Evolutionary conservation across 2,113 vertebrate genomes (phyloP), one percentile per base, ranked within the genome.

Genomic region (Thunnus maccoyii): DNA sequence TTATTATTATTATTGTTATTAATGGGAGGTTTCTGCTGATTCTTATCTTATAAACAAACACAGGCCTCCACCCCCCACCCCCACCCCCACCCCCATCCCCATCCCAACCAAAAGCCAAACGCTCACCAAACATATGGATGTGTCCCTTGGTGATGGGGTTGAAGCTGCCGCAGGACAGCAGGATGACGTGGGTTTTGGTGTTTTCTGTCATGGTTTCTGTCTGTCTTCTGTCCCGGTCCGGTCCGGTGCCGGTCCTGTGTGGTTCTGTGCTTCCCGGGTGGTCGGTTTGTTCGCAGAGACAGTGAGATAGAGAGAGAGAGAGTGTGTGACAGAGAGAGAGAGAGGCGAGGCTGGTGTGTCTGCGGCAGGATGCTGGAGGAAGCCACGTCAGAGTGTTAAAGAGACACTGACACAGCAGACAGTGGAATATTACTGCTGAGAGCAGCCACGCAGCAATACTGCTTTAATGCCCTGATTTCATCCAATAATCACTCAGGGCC

Each of bases 111-210:
- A 9, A 18, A 18, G 15, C 11, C 50, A 65, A 62, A 47, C 12
- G 25, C 97, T 96, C 93, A 99, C 98, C 98, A 89, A 99, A 99
- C 98, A 99, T 99, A 93, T 99, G 97, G 89, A 99, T 95, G 94
- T 99, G 98, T 84, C 97, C 97, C 89, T 97, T 98, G 83, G 98
- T 99, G 94, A 99, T 95, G 86, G 98, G 98, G 84, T 99, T 99
- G 95, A 99, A 98, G 95, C 97, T 99, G 93, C 98, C 98, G 91
- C 98, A 99, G 87, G 98, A 96, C 74, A 99, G 95, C 92, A 99
- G 80, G 87, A 99, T 99, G 79, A 98, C 97, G 94, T 99, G 98
- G 54, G 97, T 98, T 90, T 99, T 98, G 69, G 90, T 95, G 79
- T 90, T 95, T 80, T 99, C 98, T 36, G 97, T 96, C 98, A 99